Evolutionary conservation across 2,113 vertebrate species (phyloP).

Genomic region (Chaetops frenatus): DNA sequence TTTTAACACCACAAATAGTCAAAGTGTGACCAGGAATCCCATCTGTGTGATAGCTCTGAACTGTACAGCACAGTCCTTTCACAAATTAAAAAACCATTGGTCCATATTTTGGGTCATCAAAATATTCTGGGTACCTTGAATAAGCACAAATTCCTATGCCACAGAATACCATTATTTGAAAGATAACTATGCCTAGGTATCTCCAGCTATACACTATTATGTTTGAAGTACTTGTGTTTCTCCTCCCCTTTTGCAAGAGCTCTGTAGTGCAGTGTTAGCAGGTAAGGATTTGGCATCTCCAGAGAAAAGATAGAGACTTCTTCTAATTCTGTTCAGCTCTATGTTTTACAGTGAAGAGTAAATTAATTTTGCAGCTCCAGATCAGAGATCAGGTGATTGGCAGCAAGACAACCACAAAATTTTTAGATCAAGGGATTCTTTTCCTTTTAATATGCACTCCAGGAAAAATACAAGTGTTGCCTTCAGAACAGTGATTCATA

Average conservation of each 20-base stretch:
- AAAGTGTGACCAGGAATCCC: not conserved
- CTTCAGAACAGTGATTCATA: not conserved
- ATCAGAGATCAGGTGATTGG: not conserved
- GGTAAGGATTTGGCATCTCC: not conserved
- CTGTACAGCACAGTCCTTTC: not conserved
- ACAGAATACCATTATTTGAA: not conserved
- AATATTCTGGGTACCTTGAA: not conserved
- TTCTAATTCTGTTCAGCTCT: not conserved
- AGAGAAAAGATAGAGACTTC: not conserved
- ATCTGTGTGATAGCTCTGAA: not conserved
- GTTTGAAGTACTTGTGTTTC: not conserved
- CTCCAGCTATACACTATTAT: not conserved
- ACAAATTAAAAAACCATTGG: not conserved
- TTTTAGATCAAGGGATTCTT: not conserved
- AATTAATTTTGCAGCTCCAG: conserved; percentile 8
- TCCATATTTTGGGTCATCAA: not conserved
- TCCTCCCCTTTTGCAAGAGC: not conserved
- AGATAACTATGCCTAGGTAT: not conserved
- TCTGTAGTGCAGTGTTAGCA: not conserved
- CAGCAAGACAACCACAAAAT: not conserved
- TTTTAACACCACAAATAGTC: not conserved
- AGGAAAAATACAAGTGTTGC: not conserved
- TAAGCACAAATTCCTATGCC: not conserved
- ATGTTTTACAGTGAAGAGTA: not conserved
- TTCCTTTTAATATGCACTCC: not conserved